phyloP scores from a whole-genome alignment of 2,113 vertebrate genomes.

The Hemibagrus wyckioides region DNA sequence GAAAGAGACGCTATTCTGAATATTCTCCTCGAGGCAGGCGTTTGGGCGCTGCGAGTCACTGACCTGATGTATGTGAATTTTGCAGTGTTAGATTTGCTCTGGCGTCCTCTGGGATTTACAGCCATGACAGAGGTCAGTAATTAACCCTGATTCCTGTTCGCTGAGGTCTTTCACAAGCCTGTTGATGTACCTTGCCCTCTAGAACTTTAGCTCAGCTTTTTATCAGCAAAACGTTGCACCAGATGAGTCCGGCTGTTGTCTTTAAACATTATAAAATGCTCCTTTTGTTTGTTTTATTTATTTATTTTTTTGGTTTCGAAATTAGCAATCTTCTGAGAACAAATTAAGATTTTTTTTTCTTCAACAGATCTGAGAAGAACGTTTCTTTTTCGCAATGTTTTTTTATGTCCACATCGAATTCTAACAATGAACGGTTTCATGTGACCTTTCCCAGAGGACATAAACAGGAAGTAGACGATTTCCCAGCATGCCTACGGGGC shows the following conservation, averaged over 20 bases:
- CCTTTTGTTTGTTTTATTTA: neutral
- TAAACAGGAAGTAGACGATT: neutral
- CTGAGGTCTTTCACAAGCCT: neutral
- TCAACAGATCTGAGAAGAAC: neutral
- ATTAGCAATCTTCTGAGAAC: neutral
- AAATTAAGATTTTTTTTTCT: no score
- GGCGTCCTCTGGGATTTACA: neutral
- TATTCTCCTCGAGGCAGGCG: neutral
- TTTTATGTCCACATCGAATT: no score
- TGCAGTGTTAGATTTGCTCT: neutral
- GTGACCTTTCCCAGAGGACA: neutral
- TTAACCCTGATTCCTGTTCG: neutral
- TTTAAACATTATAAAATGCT: neutral
- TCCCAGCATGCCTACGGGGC: neutral
- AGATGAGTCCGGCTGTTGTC: neutral
- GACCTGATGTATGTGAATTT: neutral
- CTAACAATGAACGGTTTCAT: neutral
- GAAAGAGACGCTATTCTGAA: neutral
- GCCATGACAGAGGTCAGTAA: neutral
- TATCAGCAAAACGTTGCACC: neutral
- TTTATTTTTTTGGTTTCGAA: no score
- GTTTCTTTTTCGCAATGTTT: no score
- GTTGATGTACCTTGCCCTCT: neutral
- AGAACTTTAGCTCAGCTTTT: neutral
- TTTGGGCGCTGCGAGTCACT: neutral